phyloP scores from a whole-genome alignment of 2,113 vertebrate genomes.

The Apodemus speciosus region DNA sequence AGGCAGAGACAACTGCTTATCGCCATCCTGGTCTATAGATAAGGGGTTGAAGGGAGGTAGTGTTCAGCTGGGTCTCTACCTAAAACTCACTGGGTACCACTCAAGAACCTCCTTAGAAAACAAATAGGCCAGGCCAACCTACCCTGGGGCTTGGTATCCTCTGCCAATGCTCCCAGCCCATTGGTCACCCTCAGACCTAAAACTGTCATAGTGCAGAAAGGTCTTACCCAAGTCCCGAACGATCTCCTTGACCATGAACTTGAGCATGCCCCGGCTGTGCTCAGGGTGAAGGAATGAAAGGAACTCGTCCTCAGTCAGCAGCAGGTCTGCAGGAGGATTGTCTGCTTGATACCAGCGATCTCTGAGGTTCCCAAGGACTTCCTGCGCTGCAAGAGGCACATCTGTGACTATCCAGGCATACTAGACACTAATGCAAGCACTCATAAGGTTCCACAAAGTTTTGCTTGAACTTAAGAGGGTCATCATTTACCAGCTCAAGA shows the following conservation, averaged over 20 bases:
- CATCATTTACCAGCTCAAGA: rapidly evolving
- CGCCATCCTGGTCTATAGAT: conserved; percentile 91
- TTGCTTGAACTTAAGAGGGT: not conserved
- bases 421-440: rapidly evolving
- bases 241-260: conserved; percentile 98
- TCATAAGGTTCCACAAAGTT: rapidly evolving
- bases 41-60: not conserved
- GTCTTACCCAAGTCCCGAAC: conserved; percentile 92
- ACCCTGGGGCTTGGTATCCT: no score
- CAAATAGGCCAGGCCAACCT: not conserved
- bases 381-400: conserved; percentile 89
- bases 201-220: not conserved
- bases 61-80: not conserved
- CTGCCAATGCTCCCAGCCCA: not conserved
- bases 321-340: conserved; percentile 91
- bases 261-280: conserved; percentile 96
- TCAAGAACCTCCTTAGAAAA: not conserved
- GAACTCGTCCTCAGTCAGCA: conserved; percentile 94
- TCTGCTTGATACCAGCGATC: conserved; percentile 99
- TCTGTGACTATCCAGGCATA: not conserved
- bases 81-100: not conserved
- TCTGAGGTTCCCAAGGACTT: conserved; percentile 96
- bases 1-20: conserved; percentile 92
- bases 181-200: not conserved
- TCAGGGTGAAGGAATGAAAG: conserved; percentile 96